Conservation (phyloP, 1,140 invertebrate genomes). For the Ceratina calcarata region DNA sequence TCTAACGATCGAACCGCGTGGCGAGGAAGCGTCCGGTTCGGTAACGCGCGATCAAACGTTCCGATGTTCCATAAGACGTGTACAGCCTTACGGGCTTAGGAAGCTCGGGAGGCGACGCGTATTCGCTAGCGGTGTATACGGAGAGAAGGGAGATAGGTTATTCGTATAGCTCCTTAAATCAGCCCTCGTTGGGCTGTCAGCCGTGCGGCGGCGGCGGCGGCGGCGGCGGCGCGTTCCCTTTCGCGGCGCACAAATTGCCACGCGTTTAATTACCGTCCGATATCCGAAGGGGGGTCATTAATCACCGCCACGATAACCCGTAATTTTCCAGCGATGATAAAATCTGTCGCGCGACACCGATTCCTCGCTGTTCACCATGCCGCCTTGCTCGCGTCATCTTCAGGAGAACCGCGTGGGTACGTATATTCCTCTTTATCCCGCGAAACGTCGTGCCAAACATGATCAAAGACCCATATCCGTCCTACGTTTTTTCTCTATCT, state of each 20-base stretch:
- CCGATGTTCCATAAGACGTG: background rate
- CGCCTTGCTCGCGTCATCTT: constrained; percentile 7
- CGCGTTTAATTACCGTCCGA: constrained; percentile 74
- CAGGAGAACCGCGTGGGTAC: background rate
- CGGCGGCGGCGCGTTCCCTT: constrained; percentile 58
- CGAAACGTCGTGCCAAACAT: background rate
- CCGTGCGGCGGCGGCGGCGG: constrained; percentile 41
- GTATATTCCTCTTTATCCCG: background rate
- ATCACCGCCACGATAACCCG: constrained; percentile 64
- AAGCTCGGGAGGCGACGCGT: too few species aligned
- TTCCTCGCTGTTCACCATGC: too few species aligned
- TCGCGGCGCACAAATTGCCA: constrained; percentile 69
- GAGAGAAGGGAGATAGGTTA: constrained; percentile 4
- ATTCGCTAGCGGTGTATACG: background rate
- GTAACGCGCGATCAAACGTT: background rate
- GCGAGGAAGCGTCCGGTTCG: too few species aligned
- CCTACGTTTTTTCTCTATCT: constrained; percentile 29
- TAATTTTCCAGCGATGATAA: constrained; percentile 66
- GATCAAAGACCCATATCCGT: constrained; percentile 13
- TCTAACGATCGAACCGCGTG: constrained; percentile 11
- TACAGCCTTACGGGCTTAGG: too few species aligned
- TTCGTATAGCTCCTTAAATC: constrained; percentile 58
- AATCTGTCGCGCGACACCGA: constrained; percentile 63
- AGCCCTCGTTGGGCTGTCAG: constrained; percentile 62
- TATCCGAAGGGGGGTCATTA: constrained; percentile 61